Evolutionary conservation across 2,797 vertebrate species (phyloP), one percentile per base, ranked within the genome.

Genomic region (Paramormyrops hopkinsi): DNA sequence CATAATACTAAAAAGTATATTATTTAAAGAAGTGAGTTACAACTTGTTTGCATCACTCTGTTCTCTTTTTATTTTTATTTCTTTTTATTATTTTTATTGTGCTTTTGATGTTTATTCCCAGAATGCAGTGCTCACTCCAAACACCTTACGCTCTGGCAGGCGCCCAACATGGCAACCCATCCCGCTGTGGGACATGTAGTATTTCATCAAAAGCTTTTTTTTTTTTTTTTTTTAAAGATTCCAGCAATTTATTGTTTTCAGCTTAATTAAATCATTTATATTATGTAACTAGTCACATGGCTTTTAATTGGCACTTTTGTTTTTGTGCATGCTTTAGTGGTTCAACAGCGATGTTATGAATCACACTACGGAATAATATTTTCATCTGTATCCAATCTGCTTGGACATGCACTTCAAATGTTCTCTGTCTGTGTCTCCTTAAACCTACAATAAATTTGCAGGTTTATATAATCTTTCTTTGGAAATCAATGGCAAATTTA

Each of bases 401-500:
- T 84, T 84, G 41, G 41, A n/a, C n/a, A 84, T 25, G 41, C 11
- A 84, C 46, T 50, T 84, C 22, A 25, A 25, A 46, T n/a, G 19
- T 50, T 50, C 82, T 84, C 22, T 46, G 41, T 48, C 76, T 82
- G 12, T 19, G 76, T 82, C 82, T 12, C 8, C 8, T 46, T 84
- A 50, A 84, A 84, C 11, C 82, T 7, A 44, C 22, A 53, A 89
- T 50, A 51, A 89, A 51, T 73, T 51, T 54, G 59, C 44, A 62
- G 37, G 59, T 89, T 87, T 87, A 69, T 69, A 22, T 19, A 76
- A 51, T 87, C 73, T 44, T 37, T 79, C 65, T 37, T 79, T 59
- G 37, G 65, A 41, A 88, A 90, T 90, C 56, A 69, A 84, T 88
- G 41, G 48, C 37, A 88, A 83, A 88, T 90, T 90, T 48, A 90